Percentiles rank a stretch among this genome's conserved stretches.
These are phyloP conservation scores for Drosophila paulistorum DNA, from an alignment of 1,140 invertebrate species.

Conservation along the genomic window DNA sequence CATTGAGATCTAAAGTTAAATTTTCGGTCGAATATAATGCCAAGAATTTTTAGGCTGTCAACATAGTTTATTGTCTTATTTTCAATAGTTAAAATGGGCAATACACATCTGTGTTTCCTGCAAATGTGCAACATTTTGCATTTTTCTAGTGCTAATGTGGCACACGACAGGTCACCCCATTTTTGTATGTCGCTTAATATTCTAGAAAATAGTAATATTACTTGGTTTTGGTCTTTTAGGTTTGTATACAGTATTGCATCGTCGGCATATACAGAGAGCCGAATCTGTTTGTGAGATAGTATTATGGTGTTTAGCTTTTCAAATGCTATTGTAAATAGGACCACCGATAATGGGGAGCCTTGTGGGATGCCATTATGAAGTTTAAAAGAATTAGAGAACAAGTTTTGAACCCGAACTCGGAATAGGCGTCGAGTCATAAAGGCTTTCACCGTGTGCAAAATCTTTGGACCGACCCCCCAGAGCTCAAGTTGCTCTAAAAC, in stretches of 20 bases:
- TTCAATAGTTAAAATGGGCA: neutral
- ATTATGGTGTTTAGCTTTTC: constrained; percentile 1
- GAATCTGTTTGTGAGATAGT: neutral
- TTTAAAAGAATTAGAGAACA: neutral
- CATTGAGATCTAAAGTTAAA: too few relatives aligned
- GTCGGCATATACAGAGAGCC: neutral
- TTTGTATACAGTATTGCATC: constrained; percentile 6
- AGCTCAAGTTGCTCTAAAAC: constrained; percentile 1
- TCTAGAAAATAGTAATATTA: constrained; percentile 1
- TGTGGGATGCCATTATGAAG: constrained; percentile 8
- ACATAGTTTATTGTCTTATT: too few relatives aligned
- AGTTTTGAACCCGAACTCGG: constrained; percentile 6
- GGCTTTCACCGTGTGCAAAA: constrained; percentile 8
- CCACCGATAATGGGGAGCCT: neutral
- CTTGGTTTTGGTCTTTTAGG: constrained; percentile 16
- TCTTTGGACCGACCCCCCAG: constrained; percentile 9
- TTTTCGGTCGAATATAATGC: neutral
- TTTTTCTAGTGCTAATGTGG: constrained; percentile 18
- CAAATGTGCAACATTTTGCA: constrained; percentile 26
- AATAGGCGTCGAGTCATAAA: constrained; percentile 5
- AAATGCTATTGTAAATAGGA: constrained; percentile 1
- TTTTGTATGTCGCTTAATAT: constrained; percentile 11
- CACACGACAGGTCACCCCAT: constrained; percentile 17
- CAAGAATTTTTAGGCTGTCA: too few relatives aligned
- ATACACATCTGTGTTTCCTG: constrained; percentile 14